A percentile compares a stretch with the other conserved stretches of the same genome.
Evolutionary conservation across 2,113 vertebrate species (phyloP).

Genomic region (Rallus limicola): DNA sequence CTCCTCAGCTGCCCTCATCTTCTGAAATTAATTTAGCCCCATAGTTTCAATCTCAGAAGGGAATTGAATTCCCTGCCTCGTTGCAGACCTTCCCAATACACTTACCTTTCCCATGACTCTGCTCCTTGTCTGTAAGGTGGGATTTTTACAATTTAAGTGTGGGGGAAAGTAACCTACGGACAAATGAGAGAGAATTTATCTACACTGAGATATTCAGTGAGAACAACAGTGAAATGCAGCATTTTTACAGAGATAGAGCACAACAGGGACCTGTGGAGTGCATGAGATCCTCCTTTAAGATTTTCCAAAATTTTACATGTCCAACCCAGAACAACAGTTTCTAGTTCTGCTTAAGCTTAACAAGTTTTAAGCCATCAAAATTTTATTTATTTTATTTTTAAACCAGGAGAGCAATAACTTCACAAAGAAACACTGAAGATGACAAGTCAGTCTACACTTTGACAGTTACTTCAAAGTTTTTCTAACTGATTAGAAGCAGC

Average conservation of each 20-base stretch:
- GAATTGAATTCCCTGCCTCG: background rate
- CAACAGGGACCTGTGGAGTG: background rate
- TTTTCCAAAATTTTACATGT: background rate
- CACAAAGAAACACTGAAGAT: background rate
- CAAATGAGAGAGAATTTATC: background rate
- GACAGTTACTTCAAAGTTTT: background rate
- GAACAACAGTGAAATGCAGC: background rate
- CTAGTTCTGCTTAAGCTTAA: background rate
- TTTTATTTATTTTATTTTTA: background rate
- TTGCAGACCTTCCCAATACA: background rate
- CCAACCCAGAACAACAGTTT: background rate
- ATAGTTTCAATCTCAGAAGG: background rate
- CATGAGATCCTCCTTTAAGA: background rate
- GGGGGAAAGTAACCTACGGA: background rate
- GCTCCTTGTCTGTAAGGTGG: background rate
- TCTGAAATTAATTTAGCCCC: background rate
- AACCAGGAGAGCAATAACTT: background rate
- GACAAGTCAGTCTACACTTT: background rate
- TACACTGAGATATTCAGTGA: background rate
- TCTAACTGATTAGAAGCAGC: background rate
- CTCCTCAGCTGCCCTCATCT: background rate
- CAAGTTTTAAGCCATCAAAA: background rate
- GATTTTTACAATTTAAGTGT: background rate
- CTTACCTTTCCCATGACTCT: background rate
- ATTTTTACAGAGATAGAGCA: background rate